Conservation (phyloP, 2,797 vertebrate species). For the Coregonus suidteri region DNA sequence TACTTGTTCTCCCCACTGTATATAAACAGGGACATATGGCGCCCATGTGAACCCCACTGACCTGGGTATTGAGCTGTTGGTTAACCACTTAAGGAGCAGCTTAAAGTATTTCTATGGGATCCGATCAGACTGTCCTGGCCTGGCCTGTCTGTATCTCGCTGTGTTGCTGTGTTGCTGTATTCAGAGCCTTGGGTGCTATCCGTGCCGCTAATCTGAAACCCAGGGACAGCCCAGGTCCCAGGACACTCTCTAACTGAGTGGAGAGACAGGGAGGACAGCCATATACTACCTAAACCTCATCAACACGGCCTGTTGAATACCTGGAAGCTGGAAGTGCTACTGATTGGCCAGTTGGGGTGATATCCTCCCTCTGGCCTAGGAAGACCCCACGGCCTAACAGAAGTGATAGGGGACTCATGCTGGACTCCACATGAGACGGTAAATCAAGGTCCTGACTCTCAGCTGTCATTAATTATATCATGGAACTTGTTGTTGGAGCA, state of each 20-base stretch:
- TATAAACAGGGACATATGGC: constrained; percentile 66
- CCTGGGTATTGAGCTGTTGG: constrained; percentile 42
- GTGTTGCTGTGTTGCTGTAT: constrained; percentile 7
- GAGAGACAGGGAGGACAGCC: background rate
- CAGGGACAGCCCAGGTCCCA: constrained; percentile 12
- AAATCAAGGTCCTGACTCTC: background rate
- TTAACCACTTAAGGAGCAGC: constrained; percentile 70
- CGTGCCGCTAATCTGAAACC: constrained; percentile 30
- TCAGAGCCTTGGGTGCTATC: constrained; percentile 33
- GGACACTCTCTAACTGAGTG: constrained; percentile 1
- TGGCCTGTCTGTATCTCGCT: constrained; percentile 21
- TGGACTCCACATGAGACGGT: background rate
- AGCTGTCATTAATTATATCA: background rate
- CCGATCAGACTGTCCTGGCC: constrained; percentile 57
- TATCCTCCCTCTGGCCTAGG: background rate
- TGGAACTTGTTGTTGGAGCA: background rate
- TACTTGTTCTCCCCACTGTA: background rate
- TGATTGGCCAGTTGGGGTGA: no score
- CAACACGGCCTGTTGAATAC: background rate
- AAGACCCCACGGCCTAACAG: background rate
- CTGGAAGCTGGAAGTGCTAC: background rate
- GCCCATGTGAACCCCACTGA: constrained; percentile 52
- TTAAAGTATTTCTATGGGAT: constrained; percentile 73
- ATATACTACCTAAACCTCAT: background rate
- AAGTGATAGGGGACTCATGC: background rate